Percentiles rank a stretch among this genome's conserved stretches.
phyloP scores from a whole-genome alignment of 2,113 vertebrate genomes.

The Polypterus bichir region DNA sequence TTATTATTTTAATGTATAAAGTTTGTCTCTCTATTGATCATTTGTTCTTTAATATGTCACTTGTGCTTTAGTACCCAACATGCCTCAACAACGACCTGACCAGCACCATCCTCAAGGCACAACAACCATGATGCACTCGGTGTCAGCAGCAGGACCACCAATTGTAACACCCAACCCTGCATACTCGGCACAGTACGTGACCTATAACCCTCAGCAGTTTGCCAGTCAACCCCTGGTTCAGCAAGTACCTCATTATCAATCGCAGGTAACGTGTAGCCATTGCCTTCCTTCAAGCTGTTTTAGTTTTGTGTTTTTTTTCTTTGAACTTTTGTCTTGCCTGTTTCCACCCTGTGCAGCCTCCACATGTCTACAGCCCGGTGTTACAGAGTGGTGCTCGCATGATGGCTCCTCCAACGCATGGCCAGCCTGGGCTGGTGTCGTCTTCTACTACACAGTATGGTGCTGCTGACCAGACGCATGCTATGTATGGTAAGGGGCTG shows the following conservation, averaged over 20 bases:
- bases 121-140: conserved; percentile 87
- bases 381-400: conserved; percentile 85
- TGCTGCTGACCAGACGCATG: conserved; percentile 85
- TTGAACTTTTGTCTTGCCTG: conserved; percentile 6
- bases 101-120: conserved; percentile 80
- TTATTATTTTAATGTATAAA: too few species aligned
- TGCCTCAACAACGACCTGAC: conserved; percentile 91
- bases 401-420: conserved; percentile 83
- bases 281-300: not conserved
- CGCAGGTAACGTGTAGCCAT: conserved; percentile 62
- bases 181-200: conserved; percentile 86
- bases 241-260: conserved; percentile 91
- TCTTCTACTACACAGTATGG: conserved; percentile 86
- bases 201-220: conserved; percentile 93
- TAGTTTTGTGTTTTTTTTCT: not conserved
- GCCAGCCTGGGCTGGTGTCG: conserved; percentile 78
- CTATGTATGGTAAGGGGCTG: conserved; percentile 87
- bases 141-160: conserved; percentile 81
- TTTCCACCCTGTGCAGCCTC: conserved; percentile 52
- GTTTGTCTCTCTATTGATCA: too few species aligned
- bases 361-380: conserved; percentile 90
- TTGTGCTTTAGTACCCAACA: conserved; percentile 73
- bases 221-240: conserved; percentile 86
- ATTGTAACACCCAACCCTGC: conserved; percentile 82
- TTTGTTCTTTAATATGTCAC: not conserved